A percentile compares a stretch with the other conserved stretches of the same genome.
phyloP scores from a whole-genome alignment of 35 echinoderm and acorn worm genomes.

The Acanthaster planci region DNA sequence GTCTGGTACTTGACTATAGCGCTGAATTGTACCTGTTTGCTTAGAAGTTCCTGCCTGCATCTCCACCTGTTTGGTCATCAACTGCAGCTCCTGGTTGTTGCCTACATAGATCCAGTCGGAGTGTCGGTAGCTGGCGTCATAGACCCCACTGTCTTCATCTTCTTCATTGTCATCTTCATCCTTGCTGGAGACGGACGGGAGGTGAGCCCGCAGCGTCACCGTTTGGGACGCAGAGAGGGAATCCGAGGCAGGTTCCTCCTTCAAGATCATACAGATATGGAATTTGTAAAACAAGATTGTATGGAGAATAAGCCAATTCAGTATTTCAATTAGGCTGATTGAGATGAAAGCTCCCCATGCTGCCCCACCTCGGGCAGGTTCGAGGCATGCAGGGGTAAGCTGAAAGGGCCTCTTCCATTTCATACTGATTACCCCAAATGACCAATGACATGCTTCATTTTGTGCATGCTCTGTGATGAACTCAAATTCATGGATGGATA shows the following conservation, averaged over 20 bases:
- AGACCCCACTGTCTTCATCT: conserved; percentile 52
- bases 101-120: conserved; percentile 76
- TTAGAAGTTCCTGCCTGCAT: neutral
- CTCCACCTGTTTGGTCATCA: conserved; percentile 19
- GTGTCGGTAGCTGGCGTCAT: conserved; percentile 64
- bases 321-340: no score
- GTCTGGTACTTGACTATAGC: no score
- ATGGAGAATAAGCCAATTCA: neutral
- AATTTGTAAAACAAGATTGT: no score
- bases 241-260: neutral
- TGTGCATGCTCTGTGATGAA: no score
- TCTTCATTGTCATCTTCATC: conserved; percentile 43
- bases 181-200: neutral
- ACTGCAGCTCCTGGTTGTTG: conserved; percentile 45
- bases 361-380: no score
- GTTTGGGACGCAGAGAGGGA: neutral
- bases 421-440: no score
- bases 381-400: no score
- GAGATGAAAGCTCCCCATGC: no score
- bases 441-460: no score
- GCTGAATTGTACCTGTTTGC: neutral
- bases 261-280: no score
- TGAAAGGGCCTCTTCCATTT: no score
- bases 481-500: no score
- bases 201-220: neutral